phyloP scores from a whole-genome alignment of 2,888 invertebrate genomes.

The Oxystoma pomonae region DNA sequence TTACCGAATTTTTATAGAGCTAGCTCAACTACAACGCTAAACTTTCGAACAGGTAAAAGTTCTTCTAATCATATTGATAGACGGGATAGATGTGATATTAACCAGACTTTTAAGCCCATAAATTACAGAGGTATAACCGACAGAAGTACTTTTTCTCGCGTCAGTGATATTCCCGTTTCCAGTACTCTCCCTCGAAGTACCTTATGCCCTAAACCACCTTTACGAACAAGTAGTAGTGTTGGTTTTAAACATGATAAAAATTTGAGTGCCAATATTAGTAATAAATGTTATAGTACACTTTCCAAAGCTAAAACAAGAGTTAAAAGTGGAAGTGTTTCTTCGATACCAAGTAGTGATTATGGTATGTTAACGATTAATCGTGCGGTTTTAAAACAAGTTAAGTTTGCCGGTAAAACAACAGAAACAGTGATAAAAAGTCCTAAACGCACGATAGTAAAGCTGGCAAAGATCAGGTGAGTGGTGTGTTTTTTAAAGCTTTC shows the following conservation, averaged over 20 bases:
- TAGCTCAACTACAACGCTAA: conserved; percentile 16
- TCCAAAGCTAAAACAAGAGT: conserved; percentile 6
- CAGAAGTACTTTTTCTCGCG: conserved; percentile 1
- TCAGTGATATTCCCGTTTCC: background rate
- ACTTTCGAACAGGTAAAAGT: conserved; percentile 2
- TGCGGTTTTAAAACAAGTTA: conserved; percentile 22
- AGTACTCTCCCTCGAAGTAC: too few relatives aligned
- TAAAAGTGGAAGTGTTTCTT: conserved; percentile 38
- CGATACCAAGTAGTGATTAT: conserved; percentile 44
- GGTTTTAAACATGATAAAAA: too few relatives aligned
- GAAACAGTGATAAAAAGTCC: conserved; percentile 41
- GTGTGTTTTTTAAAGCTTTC: too few relatives aligned
- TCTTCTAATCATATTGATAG: background rate
- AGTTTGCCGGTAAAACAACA: conserved; percentile 24
- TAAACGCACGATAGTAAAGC: conserved; percentile 42
- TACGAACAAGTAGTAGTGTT: too few relatives aligned
- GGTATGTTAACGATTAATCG: conserved; percentile 23
- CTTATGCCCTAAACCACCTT: too few relatives aligned
- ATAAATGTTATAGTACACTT: conserved; percentile 21
- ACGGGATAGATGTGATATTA: background rate
- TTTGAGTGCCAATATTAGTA: background rate
- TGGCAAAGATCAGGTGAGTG: conserved; percentile 45
- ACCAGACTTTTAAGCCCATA: background rate
- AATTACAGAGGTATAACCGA: background rate
- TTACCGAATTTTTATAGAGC: background rate